A percentile compares a stretch with the other conserved stretches of the same genome.
These are phyloP conservation scores for Poecilia wingei DNA, from an alignment of 2,797 vertebrate genomes.

Conservation along the genomic window DNA sequence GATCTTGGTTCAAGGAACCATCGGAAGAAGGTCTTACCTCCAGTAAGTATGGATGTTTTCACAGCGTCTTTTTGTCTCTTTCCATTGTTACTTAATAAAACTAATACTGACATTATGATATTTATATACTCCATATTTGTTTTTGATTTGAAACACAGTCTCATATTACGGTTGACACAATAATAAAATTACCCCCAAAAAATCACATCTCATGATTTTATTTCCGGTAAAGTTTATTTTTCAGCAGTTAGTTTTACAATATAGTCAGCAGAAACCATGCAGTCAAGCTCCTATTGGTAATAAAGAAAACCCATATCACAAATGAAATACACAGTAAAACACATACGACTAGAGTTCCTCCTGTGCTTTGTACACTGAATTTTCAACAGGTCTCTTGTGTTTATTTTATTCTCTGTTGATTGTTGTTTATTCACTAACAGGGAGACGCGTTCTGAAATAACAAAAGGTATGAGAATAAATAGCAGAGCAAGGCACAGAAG, in stretches of 20 bases:
- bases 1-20: background rate
- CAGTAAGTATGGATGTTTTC: background rate
- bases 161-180: background rate
- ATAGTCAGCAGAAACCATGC: conserved; percentile 90
- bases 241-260: conserved; percentile 74
- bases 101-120: background rate
- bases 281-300: conserved; percentile 91
- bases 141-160: background rate
- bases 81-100: background rate
- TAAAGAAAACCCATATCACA: conserved; percentile 88
- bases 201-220: background rate
- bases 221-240: conserved; percentile 92
- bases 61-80: background rate
- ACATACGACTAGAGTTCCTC: conserved; percentile 91
- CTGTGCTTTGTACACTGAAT: conserved; percentile 71
- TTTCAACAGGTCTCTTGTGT: conserved; percentile 83
- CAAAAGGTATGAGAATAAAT: conserved; percentile 89
- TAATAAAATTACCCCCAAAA: background rate
- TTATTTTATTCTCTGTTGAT: conserved; percentile 15
- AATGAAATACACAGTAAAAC: conserved; percentile 82
- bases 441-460: conserved; percentile 84
- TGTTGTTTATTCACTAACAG: conserved; percentile 68
- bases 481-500: conserved; percentile 93
- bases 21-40: background rate
- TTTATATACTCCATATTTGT: background rate